These are phyloP conservation scores for Brachypalpus laphriformis DNA, from an alignment of 2,888 invertebrate species.

Conservation along the genomic window DNA sequence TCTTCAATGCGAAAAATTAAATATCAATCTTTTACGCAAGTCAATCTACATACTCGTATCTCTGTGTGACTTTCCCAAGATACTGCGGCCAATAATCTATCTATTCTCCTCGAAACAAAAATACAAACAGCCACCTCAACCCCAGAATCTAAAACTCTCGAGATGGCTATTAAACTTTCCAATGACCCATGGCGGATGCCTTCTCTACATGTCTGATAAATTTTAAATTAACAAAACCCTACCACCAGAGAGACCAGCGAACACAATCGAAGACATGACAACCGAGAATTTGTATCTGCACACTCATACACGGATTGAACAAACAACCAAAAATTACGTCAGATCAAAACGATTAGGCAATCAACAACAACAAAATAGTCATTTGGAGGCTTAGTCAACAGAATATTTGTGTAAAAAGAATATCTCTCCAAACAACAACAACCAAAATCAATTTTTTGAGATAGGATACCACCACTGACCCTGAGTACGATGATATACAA, in stretches of 20 bases:
- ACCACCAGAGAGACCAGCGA: not conserved
- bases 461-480: slow-evolving; percentile 11
- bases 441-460: no score
- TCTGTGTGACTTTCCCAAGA: no score
- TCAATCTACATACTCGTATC: no score
- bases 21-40: no score
- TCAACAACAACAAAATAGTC: not conserved
- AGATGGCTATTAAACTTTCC: not conserved
- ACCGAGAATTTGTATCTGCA: no score
- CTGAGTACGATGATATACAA: not conserved
- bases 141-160: no score
- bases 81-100: no score
- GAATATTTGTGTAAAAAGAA: not conserved
- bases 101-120: no score
- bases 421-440: not conserved
- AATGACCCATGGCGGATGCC: slow-evolving; percentile 14
- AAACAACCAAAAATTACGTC: not conserved
- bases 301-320: no score
- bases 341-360: slow-evolving; percentile 14
- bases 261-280: no score
- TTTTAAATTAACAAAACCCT: not conserved
- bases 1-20: no score
- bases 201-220: not conserved
- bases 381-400: slow-evolving; percentile 16
- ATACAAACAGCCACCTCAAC: no score